These are phyloP conservation scores for Ferdinandea cuprea DNA, from an alignment of 2,888 invertebrate genomes.

Conservation along the genomic window DNA sequence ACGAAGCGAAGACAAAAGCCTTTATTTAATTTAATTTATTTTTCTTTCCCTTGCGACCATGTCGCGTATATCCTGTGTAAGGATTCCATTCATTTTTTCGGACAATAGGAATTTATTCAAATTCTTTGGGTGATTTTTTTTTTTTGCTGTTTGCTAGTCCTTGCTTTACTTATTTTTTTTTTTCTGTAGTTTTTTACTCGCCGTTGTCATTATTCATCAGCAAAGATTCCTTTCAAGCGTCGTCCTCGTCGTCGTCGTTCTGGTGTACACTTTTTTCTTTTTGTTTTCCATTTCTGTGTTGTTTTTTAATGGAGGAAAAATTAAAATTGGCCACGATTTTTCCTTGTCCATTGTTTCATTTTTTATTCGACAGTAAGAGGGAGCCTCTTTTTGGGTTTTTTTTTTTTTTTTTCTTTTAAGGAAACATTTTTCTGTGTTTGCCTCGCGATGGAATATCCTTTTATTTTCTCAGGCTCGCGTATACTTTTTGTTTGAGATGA, in stretches of 20 bases:
- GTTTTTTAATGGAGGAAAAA: constrained; percentile 78
- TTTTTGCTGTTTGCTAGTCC: constrained; percentile 18
- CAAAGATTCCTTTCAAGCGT: constrained; percentile 71
- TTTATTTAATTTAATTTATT: constrained; percentile 81
- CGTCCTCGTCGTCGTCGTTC: no score
- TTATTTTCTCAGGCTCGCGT: constrained; percentile 66
- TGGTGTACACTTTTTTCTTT: constrained; percentile 65
- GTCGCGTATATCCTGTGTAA: constrained; percentile 47
- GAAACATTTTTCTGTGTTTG: constrained; percentile 37
- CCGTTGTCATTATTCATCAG: constrained; percentile 81
- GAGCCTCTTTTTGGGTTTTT: constrained; percentile 13
- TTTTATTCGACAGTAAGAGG: constrained; percentile 63
- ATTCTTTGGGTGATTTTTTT: constrained; percentile 58
- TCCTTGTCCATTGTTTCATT: constrained; percentile 81
- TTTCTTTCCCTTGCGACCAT: constrained; percentile 71
- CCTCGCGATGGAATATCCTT: constrained; percentile 62
- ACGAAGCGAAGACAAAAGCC: constrained; percentile 77
- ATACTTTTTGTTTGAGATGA: constrained; percentile 48
- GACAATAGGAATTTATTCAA: constrained; percentile 73
- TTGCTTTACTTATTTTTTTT: constrained; percentile 55
- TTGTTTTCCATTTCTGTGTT: constrained; percentile 46
- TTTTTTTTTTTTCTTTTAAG: constrained; percentile 14
- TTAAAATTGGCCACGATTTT: constrained; percentile 83
- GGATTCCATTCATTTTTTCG: constrained; percentile 67
- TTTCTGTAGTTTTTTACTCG: constrained; percentile 72